phyloP scores from a whole-genome alignment of 2,797 vertebrate species.

The Dendrocincla fuliginosa region DNA sequence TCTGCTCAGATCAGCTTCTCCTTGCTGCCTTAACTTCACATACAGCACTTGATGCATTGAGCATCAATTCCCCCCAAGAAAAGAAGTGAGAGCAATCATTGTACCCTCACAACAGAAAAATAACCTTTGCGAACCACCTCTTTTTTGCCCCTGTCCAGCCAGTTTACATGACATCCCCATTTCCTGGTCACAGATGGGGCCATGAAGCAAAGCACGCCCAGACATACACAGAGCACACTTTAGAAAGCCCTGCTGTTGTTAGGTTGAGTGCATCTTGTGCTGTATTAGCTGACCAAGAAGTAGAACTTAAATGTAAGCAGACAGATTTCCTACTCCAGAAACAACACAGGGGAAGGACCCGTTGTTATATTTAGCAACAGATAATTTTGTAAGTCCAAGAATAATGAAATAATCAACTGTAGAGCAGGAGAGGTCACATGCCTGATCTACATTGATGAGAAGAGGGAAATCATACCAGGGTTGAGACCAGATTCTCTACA shows the following conservation, averaged over 20 bases:
- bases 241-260: neutral
- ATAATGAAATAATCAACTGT: neutral
- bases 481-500: neutral
- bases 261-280: too few relatives aligned
- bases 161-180: neutral
- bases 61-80: neutral
- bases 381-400: neutral
- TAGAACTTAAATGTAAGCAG: neutral
- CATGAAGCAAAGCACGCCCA: neutral
- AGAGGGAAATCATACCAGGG: neutral
- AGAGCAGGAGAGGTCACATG: neutral
- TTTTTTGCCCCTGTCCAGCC: neutral
- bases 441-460: neutral
- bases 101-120: neutral
- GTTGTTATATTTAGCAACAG: neutral
- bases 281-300: neutral
- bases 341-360: neutral
- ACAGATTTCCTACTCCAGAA: neutral
- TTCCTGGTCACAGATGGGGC: neutral
- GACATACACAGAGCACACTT: neutral
- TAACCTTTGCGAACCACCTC: neutral
- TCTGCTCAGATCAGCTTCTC: neutral
- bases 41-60: neutral
- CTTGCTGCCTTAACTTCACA: neutral
- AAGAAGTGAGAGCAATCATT: rapidly evolving